Evolutionary conservation across 2,113 vertebrate genomes (phyloP).

Genomic region (Etheostoma spectabile): DNA sequence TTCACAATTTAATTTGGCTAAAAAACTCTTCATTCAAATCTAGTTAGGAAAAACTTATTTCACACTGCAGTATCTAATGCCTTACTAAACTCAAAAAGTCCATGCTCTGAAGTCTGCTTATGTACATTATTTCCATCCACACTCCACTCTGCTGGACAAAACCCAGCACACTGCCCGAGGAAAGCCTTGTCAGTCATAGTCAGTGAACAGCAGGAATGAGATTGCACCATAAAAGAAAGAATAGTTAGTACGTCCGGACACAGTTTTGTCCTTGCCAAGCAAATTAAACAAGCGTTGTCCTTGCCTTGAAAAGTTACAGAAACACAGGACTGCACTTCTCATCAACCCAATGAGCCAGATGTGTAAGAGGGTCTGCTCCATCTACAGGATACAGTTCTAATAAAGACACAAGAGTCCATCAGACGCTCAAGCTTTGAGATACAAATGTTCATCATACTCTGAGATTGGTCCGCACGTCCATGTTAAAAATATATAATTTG

Average conservation of each 20-base stretch:
- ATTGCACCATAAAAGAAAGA: conserved; percentile 50
- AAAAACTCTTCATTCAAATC: conserved; percentile 1
- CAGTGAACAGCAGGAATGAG: conserved; percentile 42
- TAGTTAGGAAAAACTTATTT: neutral
- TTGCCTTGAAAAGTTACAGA: conserved; percentile 67
- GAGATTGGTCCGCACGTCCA: conserved; percentile 7
- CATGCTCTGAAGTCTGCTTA: conserved; percentile 3
- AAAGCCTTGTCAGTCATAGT: conserved; percentile 67
- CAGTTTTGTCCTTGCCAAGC: conserved; percentile 69
- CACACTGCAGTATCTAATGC: conserved; percentile 8
- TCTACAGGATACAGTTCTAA: conserved; percentile 35
- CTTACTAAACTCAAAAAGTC: conserved; percentile 13
- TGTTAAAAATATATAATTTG: conserved; percentile 2
- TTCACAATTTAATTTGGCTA: neutral
- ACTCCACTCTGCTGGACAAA: conserved; percentile 38
- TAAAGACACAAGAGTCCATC: conserved; percentile 60
- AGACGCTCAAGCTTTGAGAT: conserved; percentile 20
- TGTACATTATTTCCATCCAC: conserved; percentile 46
- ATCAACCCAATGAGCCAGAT: conserved; percentile 67
- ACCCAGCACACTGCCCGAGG: conserved; percentile 47
- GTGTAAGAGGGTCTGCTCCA: conserved; percentile 54
- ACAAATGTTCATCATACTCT: conserved; percentile 49
- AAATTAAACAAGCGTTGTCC: conserved; percentile 72
- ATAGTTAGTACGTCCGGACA: conserved; percentile 55
- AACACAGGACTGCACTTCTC: conserved; percentile 59